Evolutionary conservation across 2,888 invertebrate species (phyloP), one percentile per base, ranked within the genome.

Genomic region (Meganola albula): DNA sequence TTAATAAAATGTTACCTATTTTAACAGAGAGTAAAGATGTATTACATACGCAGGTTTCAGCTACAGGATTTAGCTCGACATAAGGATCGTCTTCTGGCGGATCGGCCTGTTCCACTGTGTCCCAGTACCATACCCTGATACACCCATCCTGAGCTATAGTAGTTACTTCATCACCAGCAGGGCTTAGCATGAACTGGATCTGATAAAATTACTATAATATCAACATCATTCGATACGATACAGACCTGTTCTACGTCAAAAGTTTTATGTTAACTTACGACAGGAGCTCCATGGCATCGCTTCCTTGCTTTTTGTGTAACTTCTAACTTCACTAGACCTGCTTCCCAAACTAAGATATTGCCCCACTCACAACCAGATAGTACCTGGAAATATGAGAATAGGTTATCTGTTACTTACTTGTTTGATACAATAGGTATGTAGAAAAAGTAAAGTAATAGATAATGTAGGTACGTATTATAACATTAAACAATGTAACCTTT

Each of bases 281-380:
- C 91, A 6, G 93, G 90, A 10, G 90, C 92, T 2, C 79, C 70
- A 59, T 97, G 97, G 58, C 96, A 96, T 0, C 89, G 79, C 61
- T 90, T 91, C 11, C 91, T 86, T 27, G 90, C 90, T 44, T 91
- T 91, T 38, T 91, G 88, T 5, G 90, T 90, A 0, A 96, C 90
- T 86, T 96, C 94, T 18, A 95, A 77, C 71, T 95, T 95, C 7
- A 97, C 96, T 1, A 95, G 82, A 1, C 94, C 95, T 25, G 91
- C 95, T 57, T 97, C 95, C 97, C 97, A 97, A 0, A 97, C 87
- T 22, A 97, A 77, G 62, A 97, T 90, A 68, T 97, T 97, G 0
- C 97, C 97, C 96, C 96, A 96, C 56, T 93, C 92, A 53, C 92
- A 92, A 1, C 96, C 95, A 0, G 96, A 95, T 21, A 97, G 79